Evolutionary conservation across 2,113 vertebrate species (phyloP), one percentile per base, ranked within the genome.

Genomic region (Pterocles orientalis): DNA sequence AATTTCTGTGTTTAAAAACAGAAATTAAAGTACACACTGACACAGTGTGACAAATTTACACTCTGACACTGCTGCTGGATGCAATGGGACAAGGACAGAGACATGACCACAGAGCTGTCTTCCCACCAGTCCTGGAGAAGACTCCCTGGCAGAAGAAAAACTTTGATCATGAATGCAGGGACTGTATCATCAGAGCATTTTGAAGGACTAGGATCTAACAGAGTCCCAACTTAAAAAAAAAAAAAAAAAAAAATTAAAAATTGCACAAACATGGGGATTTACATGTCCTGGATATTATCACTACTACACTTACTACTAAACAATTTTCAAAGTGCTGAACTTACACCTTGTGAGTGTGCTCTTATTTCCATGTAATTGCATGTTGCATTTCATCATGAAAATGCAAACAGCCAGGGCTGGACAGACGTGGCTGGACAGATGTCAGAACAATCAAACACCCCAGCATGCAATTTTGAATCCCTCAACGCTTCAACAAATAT

Each of bases 11-110:
- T 41, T 85, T 82, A 70, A 77, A 91, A 85, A 36, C 5, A 78
- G 39, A 57, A 92, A 79, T 3, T 3, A 48, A 86, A 82, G n/a
- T 25, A 54, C 36, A 69, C 1, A 0, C 18, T 65, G 51, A 62
- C 11, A 39, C 1, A 1, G 60, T 25, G 11, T 1, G 1, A 56
- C 3, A 8, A 64, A 76, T 85, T 41, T 36, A 60, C 4, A 10
- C 39, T 88, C 48, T 65, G 54, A n/a, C 15, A 29, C 11, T 1
- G 6, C 31, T 51, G 23, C 65, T n/a, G 21, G 26, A 16, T n/a
- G 25, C 5, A 18, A 28, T n/a, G 47, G 47, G 33, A 82, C 33
- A 62, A 54, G n/a, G 51, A 17, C 81, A 82, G 36, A 88, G n/a
- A 71, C 7, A 13, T 21, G 19, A 84, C 2, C 69, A 47, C 28